Evolutionary conservation across 2,888 invertebrate genomes (phyloP), one percentile per base, ranked within the genome.

Genomic region (Shargacucullia verbasci): DNA sequence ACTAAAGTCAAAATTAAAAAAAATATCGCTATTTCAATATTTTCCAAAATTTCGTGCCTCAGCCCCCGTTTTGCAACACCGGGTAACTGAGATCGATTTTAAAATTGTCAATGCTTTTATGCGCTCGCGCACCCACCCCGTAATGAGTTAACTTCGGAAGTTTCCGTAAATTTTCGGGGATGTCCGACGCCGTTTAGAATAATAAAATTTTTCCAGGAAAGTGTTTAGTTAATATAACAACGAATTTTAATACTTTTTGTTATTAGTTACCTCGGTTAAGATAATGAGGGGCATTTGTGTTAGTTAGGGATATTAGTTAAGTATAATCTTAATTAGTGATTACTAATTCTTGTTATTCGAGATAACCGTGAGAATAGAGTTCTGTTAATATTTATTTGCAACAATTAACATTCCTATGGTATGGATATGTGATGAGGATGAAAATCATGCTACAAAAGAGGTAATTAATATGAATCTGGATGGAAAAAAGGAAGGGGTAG

Each of bases 41-140:
- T 45, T 44, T 6, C 14, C 3, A 15, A 27, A 15, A 20, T 15
- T 13, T 20, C 33, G 9, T 25, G 38, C 49, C 52, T 55, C 69
- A 59, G 64, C 20, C 13, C 58, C 60, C 70, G 15, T 15, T 25
- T 6, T 15, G 6, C 10, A 9, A 11, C 25, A 29, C 14, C 38
- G 69, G 56, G 63, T 43, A 54, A 71, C 70, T 71, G 70, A 71
- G 61, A 31, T 25, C 15, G 35, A 48, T 37, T 12, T 41, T 20
- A 13, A 34, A 31, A 50, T 44, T 43, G 15, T 41, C 44, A 59
- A 10, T 39, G 31, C 40, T 56, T 59, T 70, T 70, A 55, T 69
- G 74, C 58, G 50, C 44, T 12, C 34, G 25, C 64, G 39, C 64
- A 60, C n/a, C n/a, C 64, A 37, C 43, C 43, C 48, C 34, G 20